Evolutionary conservation across 1,140 invertebrate species (phyloP), one percentile per base, ranked within the genome.

Genomic region (Mesaphorura yosii): DNA sequence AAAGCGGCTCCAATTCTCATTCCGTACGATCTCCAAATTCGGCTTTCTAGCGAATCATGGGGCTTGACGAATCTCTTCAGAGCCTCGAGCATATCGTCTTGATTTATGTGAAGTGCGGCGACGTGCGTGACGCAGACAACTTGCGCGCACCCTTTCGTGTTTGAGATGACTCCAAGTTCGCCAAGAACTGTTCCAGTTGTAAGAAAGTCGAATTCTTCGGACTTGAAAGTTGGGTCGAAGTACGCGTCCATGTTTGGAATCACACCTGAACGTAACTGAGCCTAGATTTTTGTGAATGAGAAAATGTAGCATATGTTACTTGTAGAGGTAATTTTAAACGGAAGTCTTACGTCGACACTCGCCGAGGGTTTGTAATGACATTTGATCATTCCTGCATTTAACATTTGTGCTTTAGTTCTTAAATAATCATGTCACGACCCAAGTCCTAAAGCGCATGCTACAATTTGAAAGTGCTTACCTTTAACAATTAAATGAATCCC

Each of bases 71-170:
- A 62, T n/a, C 20, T 25, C 20, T 45, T 37, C 22, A 55, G 34
- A 10, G 54, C 57, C 34, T 39, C 26, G 14, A 42, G 17, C 59
- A 59, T 59, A 12, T 40, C 51, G 10, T 44, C 41, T 37, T 45
- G 53, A 3, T 58, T 37, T 26, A 65, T 51, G 42, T 56, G 62
- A 37, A 50, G 56, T 15, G 49, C 69, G 63, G 69, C 65, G 2
- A 72, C 71, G 19, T 63, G 57, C 2, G 72, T 73, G 55, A 73
- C 72, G 59, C 71, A 72, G 0, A 59, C 66, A 14, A 69, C 66
- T 2, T 60, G 66, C 5, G 67, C 66, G 23, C 65, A 65, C 22
- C 69, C 54, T 2, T 63, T 64, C 31, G 63, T 63, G 34, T 65
- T 63, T n/a, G 67, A 69, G 7, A 72, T 54, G 20, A 72, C 51